phyloP scores from a whole-genome alignment of 2,888 invertebrate species.

The Horisme vitalbata region DNA sequence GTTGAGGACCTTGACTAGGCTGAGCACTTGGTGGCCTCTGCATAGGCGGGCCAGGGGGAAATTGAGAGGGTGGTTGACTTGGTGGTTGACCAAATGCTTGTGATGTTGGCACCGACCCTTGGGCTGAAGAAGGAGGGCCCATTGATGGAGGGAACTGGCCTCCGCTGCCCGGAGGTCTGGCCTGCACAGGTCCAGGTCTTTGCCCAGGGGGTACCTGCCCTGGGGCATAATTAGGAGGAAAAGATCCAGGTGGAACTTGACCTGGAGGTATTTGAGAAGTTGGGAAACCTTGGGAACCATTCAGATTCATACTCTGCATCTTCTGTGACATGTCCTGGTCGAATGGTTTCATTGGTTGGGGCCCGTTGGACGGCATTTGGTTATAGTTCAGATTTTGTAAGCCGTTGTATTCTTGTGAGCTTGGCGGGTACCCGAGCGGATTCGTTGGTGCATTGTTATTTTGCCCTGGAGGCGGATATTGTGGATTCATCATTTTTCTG shows the following conservation, averaged over 20 bases:
- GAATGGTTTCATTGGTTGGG: constrained; percentile 43
- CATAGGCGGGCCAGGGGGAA: constrained; percentile 41
- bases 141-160: constrained; percentile 46
- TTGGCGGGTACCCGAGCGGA: constrained; percentile 59
- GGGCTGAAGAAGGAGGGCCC: constrained; percentile 47
- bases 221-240: constrained; percentile 53
- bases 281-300: constrained; percentile 64
- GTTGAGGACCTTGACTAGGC: constrained; percentile 35
- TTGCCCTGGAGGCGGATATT: constrained; percentile 73
- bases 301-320: constrained; percentile 73
- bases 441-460: constrained; percentile 73
- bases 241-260: constrained; percentile 53
- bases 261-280: constrained; percentile 61
- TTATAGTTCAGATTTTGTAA: constrained; percentile 68
- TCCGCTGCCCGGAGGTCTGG: constrained; percentile 48
- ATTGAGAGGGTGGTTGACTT: constrained; percentile 35
- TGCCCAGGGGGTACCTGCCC: constrained; percentile 46
- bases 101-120: constrained; percentile 42
- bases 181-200: constrained; percentile 36
- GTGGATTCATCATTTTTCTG: constrained; percentile 75
- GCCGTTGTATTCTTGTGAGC: constrained; percentile 69
- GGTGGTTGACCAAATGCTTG: constrained; percentile 46
- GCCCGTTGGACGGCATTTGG: constrained; percentile 59
- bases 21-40: constrained; percentile 49
- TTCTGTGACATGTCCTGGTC: constrained; percentile 71